Evolutionary conservation across 23 tunicate genomes (phyloP).

Genomic region (Halocynthia aurantium): DNA sequence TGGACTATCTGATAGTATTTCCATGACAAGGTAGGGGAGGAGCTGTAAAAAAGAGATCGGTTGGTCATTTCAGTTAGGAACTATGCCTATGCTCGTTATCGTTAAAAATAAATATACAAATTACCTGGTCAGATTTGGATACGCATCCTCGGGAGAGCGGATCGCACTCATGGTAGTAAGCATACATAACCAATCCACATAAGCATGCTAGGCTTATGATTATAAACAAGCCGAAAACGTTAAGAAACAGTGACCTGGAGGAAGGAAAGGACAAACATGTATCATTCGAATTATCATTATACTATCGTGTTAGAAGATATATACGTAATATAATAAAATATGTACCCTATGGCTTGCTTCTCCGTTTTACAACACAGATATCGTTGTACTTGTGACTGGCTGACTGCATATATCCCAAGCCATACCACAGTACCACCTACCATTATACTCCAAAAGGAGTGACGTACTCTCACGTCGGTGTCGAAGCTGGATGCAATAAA

Average conservation of each 20-base stretch:
- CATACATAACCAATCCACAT: slow-evolving; percentile 57
- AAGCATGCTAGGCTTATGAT: slow-evolving; percentile 43
- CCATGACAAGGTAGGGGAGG: slow-evolving; percentile 34
- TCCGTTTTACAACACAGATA: slow-evolving; percentile 62
- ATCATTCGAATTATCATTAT: not conserved
- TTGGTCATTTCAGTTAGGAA: too few relatives aligned
- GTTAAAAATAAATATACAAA: not conserved
- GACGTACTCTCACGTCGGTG: slow-evolving; percentile 61
- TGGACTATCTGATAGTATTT: slow-evolving; percentile 15
- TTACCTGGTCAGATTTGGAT: not conserved
- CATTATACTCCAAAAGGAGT: slow-evolving; percentile 59
- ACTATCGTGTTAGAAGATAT: not conserved
- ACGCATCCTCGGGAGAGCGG: slow-evolving; percentile 20
- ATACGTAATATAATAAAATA: not conserved
- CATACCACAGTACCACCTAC: slow-evolving; percentile 86
- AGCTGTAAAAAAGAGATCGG: slow-evolving; percentile 5
- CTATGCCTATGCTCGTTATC: too few relatives aligned
- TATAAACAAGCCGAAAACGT: slow-evolving; percentile 48
- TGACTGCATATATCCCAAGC: slow-evolving; percentile 78
- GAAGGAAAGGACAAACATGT: not conserved
- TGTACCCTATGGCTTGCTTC: slow-evolving; percentile 18
- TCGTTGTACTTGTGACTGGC: slow-evolving; percentile 87
- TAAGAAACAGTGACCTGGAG: slow-evolving; percentile 50
- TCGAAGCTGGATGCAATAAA: slow-evolving; percentile 41
- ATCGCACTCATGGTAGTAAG: slow-evolving; percentile 55